These are phyloP conservation scores for Ridgeia piscesae DNA, from an alignment of 1,140 invertebrate genomes.

Conservation along the genomic window DNA sequence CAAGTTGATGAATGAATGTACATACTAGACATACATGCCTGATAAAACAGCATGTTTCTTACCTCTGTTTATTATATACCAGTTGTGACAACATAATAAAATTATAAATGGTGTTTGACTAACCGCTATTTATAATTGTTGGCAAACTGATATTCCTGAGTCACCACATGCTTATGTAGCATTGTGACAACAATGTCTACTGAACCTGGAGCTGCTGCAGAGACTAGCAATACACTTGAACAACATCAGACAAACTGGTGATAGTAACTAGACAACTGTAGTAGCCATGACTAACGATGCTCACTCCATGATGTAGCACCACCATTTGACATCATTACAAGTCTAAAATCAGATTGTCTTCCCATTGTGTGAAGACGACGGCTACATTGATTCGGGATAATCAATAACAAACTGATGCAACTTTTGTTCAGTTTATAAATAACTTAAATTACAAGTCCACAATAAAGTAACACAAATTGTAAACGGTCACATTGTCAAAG, in stretches of 20 bases:
- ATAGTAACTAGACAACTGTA: neutral
- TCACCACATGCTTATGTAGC: neutral
- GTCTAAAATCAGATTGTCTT: too few relatives aligned
- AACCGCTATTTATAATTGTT: neutral
- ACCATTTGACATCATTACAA: too few relatives aligned
- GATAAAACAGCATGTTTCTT: neutral
- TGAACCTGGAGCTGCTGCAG: neutral
- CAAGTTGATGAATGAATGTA: neutral
- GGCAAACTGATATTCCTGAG: neutral
- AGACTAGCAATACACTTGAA: neutral
- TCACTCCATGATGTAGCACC: too few relatives aligned
- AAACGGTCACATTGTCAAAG: too few relatives aligned
- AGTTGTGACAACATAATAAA: neutral
- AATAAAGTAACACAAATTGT: too few relatives aligned
- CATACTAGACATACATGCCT: neutral
- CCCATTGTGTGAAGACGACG: too few relatives aligned
- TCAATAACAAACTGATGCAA: too few relatives aligned
- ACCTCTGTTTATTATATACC: neutral
- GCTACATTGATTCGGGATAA: too few relatives aligned
- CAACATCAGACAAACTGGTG: neutral
- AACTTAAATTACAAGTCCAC: too few relatives aligned
- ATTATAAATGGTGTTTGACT: neutral
- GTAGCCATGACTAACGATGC: neutral
- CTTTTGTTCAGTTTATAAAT: too few relatives aligned
- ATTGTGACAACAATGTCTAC: neutral